Conservation (phyloP, 2,888 invertebrate species). For the Crocallis elinguaria region DNA sequence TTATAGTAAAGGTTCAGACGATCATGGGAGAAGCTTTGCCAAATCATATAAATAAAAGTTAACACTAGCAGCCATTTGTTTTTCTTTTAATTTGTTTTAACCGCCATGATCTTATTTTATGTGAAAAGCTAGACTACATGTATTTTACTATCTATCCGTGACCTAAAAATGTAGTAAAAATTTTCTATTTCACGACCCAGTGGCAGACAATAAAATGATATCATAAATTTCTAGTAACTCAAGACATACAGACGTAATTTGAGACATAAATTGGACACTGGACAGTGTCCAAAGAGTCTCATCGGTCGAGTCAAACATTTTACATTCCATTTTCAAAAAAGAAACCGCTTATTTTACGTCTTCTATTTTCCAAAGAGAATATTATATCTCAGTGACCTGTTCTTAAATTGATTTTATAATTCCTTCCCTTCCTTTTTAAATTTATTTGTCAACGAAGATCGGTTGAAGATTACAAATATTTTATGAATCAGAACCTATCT, state of each 20-base stretch:
- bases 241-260: conserved; percentile 45
- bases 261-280: conserved; percentile 58
- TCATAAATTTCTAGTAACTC: conserved; percentile 48
- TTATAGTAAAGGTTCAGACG: no score
- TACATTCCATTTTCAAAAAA: conserved; percentile 60
- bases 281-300: conserved; percentile 49
- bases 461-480: conserved; percentile 15
- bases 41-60: no score
- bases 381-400: neutral
- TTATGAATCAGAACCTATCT: conserved; percentile 24
- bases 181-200: neutral
- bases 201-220: conserved; percentile 20
- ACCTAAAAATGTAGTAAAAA: no score
- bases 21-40: no score
- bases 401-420: conserved; percentile 6
- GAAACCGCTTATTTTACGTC: neutral
- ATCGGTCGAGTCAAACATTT: conserved; percentile 48
- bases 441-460: conserved; percentile 27
- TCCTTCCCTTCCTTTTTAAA: conserved; percentile 24
- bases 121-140: no score
- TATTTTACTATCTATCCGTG: no score
- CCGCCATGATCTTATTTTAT: no score
- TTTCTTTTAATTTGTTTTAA: no score
- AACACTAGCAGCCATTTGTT: no score
- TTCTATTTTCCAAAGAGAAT: neutral